phyloP scores from a whole-genome alignment of 2,113 vertebrate genomes.

The Sander vitreus region DNA sequence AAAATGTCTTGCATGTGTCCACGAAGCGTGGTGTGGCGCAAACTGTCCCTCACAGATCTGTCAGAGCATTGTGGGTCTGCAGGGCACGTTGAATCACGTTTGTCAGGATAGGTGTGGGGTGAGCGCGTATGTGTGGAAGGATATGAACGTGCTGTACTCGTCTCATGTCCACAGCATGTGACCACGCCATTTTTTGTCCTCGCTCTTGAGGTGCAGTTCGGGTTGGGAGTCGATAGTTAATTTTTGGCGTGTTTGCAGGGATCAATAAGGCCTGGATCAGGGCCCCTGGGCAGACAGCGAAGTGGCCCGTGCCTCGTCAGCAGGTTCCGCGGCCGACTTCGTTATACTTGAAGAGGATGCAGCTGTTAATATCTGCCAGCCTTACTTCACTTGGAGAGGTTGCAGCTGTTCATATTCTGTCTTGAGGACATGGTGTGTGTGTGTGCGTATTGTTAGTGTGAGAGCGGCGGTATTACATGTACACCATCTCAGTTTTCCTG shows the following conservation, averaged over 20 bases:
- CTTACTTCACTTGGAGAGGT: constrained; percentile 73
- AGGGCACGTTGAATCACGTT: constrained; percentile 20
- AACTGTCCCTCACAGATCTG: constrained; percentile 69
- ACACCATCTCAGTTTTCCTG: constrained; percentile 48
- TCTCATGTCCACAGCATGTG: constrained; percentile 35
- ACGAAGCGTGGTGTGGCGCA: constrained; percentile 42
- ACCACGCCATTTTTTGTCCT: constrained; percentile 14
- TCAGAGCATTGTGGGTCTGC: constrained; percentile 36
- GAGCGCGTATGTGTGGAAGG: background rate
- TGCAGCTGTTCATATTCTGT: constrained; percentile 76
- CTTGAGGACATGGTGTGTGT: constrained; percentile 46
- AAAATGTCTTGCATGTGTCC: constrained; percentile 65
- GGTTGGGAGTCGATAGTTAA: constrained; percentile 84
- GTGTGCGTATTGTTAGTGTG: constrained; percentile 29
- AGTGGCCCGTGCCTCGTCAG: constrained; percentile 71
- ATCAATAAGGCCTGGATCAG: constrained; percentile 79
- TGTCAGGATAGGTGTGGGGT: background rate
- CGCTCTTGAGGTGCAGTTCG: constrained; percentile 53
- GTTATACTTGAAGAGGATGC: constrained; percentile 73
- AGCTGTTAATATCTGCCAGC: constrained; percentile 74
- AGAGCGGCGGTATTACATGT: constrained; percentile 9
- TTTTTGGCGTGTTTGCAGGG: constrained; percentile 76
- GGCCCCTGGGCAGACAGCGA: constrained; percentile 50
- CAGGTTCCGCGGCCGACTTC: constrained; percentile 68
- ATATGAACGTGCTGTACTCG: background rate